Evolutionary conservation across 1,140 invertebrate species (phyloP).

Genomic region (Drosophila sp.): DNA sequence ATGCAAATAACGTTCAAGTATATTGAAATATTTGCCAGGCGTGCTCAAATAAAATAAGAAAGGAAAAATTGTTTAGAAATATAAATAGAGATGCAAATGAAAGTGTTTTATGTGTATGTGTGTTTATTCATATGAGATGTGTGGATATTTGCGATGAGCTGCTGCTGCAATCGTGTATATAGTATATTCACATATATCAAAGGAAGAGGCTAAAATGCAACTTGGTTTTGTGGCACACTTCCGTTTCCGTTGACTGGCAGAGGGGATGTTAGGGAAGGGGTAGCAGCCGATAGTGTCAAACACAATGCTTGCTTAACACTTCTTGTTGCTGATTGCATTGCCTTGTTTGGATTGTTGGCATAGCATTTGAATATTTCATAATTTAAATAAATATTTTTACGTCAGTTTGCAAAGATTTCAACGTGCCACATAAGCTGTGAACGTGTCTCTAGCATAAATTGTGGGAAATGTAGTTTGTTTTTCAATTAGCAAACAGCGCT

Average conservation of each 20-base stretch:
- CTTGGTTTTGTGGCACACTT: conserved; percentile 58
- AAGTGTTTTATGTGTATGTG: background rate
- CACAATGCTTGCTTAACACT: conserved; percentile 82
- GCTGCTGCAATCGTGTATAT: conserved; percentile 28
- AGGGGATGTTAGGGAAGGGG: background rate
- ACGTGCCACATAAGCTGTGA: conserved; percentile 45
- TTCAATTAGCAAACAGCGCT: conserved; percentile 70
- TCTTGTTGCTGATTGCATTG: conserved; percentile 71
- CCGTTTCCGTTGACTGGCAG: conserved; percentile 69
- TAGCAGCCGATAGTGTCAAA: conserved; percentile 60
- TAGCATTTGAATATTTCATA: conserved; percentile 66
- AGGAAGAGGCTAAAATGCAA: conserved; percentile 68
- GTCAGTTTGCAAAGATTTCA: conserved; percentile 18
- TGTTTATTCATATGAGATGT: conserved; percentile 15
- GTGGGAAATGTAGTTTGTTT: conserved; percentile 72
- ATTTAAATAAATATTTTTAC: conserved; percentile 48
- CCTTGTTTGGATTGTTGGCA: conserved; percentile 67
- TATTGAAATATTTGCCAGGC: conserved; percentile 57
- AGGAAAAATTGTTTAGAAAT: conserved; percentile 63
- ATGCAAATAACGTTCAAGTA: conserved; percentile 46
- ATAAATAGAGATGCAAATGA: conserved; percentile 18
- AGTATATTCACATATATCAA: conserved; percentile 62
- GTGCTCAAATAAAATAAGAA: conserved; percentile 47
- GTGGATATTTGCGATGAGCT: conserved; percentile 32
- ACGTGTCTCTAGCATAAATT: conserved; percentile 76